Evolutionary conservation across 1,140 invertebrate species (phyloP).

Genomic region (Rhagoletis zephyria): DNA sequence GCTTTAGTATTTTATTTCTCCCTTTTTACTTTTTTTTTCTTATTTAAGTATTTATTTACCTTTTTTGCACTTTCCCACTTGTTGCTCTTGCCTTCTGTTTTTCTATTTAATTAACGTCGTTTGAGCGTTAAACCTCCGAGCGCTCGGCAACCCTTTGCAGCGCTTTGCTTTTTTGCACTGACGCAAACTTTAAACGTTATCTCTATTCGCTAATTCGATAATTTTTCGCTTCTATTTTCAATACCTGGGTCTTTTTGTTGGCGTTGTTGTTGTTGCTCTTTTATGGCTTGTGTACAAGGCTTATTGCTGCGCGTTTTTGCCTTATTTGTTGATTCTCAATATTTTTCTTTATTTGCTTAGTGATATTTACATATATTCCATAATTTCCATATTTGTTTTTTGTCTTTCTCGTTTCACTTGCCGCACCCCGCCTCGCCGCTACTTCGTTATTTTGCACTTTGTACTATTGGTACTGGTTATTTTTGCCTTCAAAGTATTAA

Average conservation of each 20-base stretch:
- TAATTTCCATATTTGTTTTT: background rate
- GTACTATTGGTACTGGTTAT: constrained; percentile 13
- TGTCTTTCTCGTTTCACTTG: background rate
- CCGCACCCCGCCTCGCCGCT: too few relatives aligned
- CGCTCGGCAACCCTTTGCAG: background rate
- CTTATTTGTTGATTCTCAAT: background rate
- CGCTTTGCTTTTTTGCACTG: background rate
- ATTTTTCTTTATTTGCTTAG: constrained; percentile 16
- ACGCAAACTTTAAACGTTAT: background rate
- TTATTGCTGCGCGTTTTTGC: background rate
- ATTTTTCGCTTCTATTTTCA: background rate
- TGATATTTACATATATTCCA: background rate
- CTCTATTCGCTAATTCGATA: background rate
- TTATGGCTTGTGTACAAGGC: too few relatives aligned
- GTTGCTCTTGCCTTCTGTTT: background rate
- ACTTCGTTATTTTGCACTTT: constrained; percentile 38
- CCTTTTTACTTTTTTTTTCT: background rate
- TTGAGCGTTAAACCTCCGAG: background rate
- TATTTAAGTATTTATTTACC: constrained; percentile 23
- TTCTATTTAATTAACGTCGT: constrained; percentile 33
- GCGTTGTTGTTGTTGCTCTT: background rate
- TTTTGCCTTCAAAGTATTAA: background rate
- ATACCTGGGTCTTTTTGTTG: background rate
- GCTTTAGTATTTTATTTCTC: background rate
- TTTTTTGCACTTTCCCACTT: background rate